These are phyloP conservation scores for Bibio marci DNA, from an alignment of 2,888 invertebrate species.

Conservation along the genomic window DNA sequence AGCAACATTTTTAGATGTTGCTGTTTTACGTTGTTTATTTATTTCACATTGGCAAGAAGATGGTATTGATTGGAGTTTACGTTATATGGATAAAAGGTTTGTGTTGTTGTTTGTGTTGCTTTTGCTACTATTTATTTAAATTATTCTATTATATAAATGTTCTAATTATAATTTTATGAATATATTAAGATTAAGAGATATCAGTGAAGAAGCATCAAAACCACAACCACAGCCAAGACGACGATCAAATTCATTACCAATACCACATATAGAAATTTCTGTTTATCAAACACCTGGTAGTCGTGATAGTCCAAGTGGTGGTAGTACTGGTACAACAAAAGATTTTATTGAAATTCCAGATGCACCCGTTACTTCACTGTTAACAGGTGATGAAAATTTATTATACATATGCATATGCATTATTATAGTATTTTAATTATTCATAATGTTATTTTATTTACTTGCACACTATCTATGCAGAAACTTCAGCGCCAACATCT, in stretches of 20 bases:
- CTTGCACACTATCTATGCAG: not conserved
- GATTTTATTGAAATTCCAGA: constrained; percentile 68
- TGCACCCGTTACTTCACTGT: constrained; percentile 33
- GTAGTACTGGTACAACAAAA: constrained; percentile 35
- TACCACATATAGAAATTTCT: constrained; percentile 82
- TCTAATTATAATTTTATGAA: no score
- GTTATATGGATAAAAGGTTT: constrained; percentile 77
- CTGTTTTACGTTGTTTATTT: constrained; percentile 87
- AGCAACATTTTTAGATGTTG: constrained; percentile 93
- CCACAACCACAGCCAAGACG: constrained; percentile 64
- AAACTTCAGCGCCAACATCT: no score
- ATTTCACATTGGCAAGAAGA: constrained; percentile 97
- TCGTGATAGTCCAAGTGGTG: constrained; percentile 26
- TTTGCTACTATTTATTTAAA: constrained; percentile 2
- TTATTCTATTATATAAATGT: no score
- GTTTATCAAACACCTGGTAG: constrained; percentile 57
- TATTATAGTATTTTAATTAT: no score
- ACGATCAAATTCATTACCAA: constrained; percentile 83
- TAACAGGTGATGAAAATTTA: constrained; percentile 17
- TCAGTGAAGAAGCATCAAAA: constrained; percentile 61
- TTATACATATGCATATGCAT: no score
- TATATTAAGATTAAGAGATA: constrained; percentile 66
- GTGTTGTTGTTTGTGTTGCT: no score
- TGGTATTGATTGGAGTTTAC: constrained; percentile 93
- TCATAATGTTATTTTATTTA: not conserved